phyloP scores from a whole-genome alignment of 2,113 vertebrate species.

The Brachionichthys hirsutus region DNA sequence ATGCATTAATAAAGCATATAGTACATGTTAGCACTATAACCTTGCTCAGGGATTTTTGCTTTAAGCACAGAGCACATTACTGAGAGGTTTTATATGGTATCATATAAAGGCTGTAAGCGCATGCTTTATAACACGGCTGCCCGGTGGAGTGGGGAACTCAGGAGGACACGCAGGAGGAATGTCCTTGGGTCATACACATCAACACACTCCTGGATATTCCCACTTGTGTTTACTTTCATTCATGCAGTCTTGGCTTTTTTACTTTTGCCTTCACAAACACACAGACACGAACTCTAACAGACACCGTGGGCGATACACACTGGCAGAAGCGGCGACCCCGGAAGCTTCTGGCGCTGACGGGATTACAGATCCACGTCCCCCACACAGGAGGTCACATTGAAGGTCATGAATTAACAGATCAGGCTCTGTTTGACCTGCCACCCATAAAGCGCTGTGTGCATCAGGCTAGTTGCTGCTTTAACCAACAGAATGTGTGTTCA shows the following conservation, averaged over 20 bases:
- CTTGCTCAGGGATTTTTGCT: slow-evolving; percentile 68
- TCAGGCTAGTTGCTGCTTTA: too few species aligned
- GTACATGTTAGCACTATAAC: slow-evolving; percentile 70
- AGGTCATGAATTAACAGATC: too few species aligned
- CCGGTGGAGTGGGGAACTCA: slow-evolving; percentile 20
- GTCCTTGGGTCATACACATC: slow-evolving; percentile 57
- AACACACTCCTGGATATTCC: slow-evolving; percentile 41
- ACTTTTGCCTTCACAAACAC: slow-evolving; percentile 28
- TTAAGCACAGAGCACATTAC: slow-evolving; percentile 52
- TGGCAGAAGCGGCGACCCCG: background rate
- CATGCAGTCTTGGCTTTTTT: slow-evolving; percentile 2
- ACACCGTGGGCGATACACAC: background rate
- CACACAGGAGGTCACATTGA: too few species aligned
- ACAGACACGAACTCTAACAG: slow-evolving; percentile 1
- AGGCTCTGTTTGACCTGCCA: too few species aligned
- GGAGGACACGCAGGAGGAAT: slow-evolving; percentile 37
- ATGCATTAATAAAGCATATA: slow-evolving; percentile 73
- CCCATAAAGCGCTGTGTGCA: too few species aligned
- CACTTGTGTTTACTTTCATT: slow-evolving; percentile 24
- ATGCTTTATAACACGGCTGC: slow-evolving; percentile 33
- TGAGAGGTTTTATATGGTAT: slow-evolving; percentile 61
- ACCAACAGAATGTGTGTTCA: too few species aligned
- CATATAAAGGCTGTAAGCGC: slow-evolving; percentile 50
- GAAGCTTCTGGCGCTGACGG: too few species aligned
- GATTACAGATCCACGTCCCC: too few species aligned